phyloP scores from a whole-genome alignment of 2,113 vertebrate genomes.

The Cichladusa arquata region DNA sequence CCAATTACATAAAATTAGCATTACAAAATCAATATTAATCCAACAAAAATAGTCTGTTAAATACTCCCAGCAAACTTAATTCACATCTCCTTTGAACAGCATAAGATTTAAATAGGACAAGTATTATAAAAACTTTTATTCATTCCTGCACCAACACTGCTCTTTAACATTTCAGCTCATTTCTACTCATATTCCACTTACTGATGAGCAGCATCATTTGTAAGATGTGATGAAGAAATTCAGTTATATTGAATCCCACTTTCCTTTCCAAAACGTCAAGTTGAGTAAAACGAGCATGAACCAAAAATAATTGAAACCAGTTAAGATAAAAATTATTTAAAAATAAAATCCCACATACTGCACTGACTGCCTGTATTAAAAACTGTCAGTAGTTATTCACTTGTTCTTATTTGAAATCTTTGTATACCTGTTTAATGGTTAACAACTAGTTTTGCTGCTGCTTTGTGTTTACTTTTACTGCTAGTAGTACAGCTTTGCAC shows the following conservation, averaged over 20 bases:
- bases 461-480: neutral
- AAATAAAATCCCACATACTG: neutral
- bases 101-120: neutral
- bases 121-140: neutral
- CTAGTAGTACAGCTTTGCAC: neutral
- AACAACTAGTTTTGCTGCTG: neutral
- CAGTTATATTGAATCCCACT: neutral
- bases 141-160: neutral
- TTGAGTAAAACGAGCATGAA: neutral
- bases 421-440: neutral
- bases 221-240: neutral
- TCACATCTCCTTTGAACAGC: neutral
- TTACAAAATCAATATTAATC: constrained; percentile 28
- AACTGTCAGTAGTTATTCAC: neutral
- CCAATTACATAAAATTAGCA: neutral
- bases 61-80: neutral
- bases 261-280: neutral
- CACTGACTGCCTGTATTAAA: neutral
- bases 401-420: neutral
- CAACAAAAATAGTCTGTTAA: neutral
- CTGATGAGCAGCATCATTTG: neutral
- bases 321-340: neutral
- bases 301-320: neutral
- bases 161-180: neutral
- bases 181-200: neutral